Evolutionary conservation across 2,888 invertebrate genomes (phyloP).

Genomic region (Agrypnus murinus): DNA sequence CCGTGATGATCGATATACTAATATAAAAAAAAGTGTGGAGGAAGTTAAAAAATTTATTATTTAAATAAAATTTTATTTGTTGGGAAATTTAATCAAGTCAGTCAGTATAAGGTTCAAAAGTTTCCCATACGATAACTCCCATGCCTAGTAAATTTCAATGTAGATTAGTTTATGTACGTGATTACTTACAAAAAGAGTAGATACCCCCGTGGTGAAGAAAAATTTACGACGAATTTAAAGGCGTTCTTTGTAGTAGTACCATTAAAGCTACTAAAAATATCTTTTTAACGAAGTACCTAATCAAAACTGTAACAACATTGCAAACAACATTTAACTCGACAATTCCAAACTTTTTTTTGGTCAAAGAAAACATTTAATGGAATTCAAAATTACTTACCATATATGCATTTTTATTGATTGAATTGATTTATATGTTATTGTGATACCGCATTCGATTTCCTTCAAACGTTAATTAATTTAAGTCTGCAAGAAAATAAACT

Average conservation of each 20-base stretch:
- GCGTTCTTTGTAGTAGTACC: slow-evolving; percentile 13
- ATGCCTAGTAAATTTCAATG: slow-evolving; percentile 28
- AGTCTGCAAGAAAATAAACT: slow-evolving; percentile 43
- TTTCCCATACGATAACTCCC: slow-evolving; percentile 30
- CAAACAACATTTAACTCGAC: too few relatives aligned
- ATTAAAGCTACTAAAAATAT: slow-evolving; percentile 14
- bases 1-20: background rate
- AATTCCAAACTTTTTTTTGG: background rate
- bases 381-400: slow-evolving; percentile 23
- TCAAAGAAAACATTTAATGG: background rate
- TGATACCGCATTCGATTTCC: slow-evolving; percentile 41
- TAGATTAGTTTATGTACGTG: slow-evolving; percentile 11
- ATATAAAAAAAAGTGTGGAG: background rate
- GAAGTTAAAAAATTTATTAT: background rate
- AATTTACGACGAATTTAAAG: slow-evolving; percentile 36
- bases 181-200: slow-evolving; percentile 8
- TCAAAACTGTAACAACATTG: background rate
- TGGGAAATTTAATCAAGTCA: background rate
- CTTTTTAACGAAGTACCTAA: background rate
- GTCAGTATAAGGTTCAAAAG: slow-evolving; percentile 9
- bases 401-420: slow-evolving; percentile 15
- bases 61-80: slow-evolving; percentile 1
- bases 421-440: slow-evolving; percentile 41
- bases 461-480: slow-evolving; percentile 45
- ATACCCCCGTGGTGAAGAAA: slow-evolving; percentile 20